Conservation (phyloP, 2,888 invertebrate genomes). For the Melanotus villosus region DNA sequence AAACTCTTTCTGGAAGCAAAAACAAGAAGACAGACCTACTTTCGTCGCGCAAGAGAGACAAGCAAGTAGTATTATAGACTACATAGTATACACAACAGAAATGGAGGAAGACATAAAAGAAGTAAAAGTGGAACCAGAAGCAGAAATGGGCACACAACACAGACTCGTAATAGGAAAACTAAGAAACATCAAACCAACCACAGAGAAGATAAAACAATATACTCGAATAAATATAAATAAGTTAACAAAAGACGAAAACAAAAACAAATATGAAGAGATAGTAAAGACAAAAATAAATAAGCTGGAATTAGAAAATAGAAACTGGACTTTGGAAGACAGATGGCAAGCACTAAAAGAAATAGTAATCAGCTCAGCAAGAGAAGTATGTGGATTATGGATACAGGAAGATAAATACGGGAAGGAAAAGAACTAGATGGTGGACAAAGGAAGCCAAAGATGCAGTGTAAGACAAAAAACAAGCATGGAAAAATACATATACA, state of each 20-base stretch:
- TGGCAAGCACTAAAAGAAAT: constrained; percentile 8
- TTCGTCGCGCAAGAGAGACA: too few relatives aligned
- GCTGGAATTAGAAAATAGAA: constrained; percentile 4
- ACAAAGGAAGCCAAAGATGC: constrained; percentile 4
- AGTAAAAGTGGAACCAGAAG: constrained; percentile 9
- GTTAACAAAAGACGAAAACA: constrained; percentile 9
- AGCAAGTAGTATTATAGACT: too few relatives aligned
- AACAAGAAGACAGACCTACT: too few relatives aligned
- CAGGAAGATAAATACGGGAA: constrained; percentile 2
- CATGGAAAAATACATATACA: constrained; percentile 11
- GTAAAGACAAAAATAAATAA: constrained; percentile 4
- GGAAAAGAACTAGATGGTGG: constrained; percentile 12
- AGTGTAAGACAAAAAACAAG: constrained; percentile 3
- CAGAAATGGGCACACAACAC: constrained; percentile 6
- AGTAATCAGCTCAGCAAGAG: constrained; percentile 8
- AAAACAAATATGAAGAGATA: constrained; percentile 11
- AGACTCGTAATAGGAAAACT: constrained; percentile 9
- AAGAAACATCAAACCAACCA: constrained; percentile 1
- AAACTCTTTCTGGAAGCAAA: too few relatives aligned
- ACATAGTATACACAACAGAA: too few relatives aligned
- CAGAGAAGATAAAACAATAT: constrained; percentile 4
- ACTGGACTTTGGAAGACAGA: constrained; percentile 8
- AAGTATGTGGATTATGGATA: constrained; percentile 8
- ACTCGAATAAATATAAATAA: constrained; percentile 10
- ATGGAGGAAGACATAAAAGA: too few relatives aligned